Conservation (phyloP, 2,888 invertebrate species). For the Odontocerum albicorne region DNA sequence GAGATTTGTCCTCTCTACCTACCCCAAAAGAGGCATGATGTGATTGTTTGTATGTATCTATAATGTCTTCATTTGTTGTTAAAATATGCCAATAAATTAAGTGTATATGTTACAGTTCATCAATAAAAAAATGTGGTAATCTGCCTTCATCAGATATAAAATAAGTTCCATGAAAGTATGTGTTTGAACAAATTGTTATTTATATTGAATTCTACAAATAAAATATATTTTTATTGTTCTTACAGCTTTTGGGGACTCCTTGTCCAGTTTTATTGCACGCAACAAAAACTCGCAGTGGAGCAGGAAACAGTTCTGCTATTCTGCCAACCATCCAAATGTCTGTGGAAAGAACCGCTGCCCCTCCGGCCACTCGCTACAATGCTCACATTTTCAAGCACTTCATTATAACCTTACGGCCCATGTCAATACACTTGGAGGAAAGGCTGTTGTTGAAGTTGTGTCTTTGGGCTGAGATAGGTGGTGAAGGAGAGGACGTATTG, state of each 20-base stretch:
- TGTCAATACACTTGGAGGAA: slow-evolving; percentile 89
- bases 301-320: slow-evolving; percentile 40
- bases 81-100: no score
- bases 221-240: no score
- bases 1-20: no score
- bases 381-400: slow-evolving; percentile 89
- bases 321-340: slow-evolving; percentile 79
- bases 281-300: slow-evolving; percentile 51
- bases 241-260: slow-evolving; percentile 80
- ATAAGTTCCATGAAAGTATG: no score
- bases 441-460: slow-evolving; percentile 64
- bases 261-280: slow-evolving; percentile 85
- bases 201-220: neutral
- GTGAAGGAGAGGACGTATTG: slow-evolving; percentile 59
- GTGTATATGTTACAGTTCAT: no score
- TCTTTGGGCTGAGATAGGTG: slow-evolving; percentile 60
- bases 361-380: slow-evolving; percentile 66
- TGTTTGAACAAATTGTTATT: neutral
- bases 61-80: no score
- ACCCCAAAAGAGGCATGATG: no score
- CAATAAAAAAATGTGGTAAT: no score
- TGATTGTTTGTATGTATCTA: no score
- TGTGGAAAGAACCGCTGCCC: slow-evolving; percentile 72
- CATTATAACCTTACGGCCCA: slow-evolving; percentile 77
- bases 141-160: no score